Conservation (phyloP, 2,888 invertebrate species). For the Therioaphis trifolii region DNA sequence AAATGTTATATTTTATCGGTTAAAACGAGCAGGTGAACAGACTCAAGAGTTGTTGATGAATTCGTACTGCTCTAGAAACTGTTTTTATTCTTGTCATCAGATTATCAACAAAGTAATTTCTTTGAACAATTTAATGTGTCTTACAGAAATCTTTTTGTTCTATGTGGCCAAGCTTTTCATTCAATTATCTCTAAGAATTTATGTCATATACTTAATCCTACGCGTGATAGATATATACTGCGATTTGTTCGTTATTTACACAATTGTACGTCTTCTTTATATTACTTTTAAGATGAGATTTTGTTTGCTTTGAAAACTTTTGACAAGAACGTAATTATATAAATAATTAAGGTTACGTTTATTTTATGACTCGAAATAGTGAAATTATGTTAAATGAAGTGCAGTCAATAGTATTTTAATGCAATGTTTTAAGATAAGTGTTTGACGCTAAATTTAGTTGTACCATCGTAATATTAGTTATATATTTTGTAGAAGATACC, state of each 20-base stretch:
- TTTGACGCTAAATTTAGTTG: no score
- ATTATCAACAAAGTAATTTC: slow-evolving; percentile 7
- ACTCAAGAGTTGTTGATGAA: not conserved
- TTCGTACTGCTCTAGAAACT: not conserved
- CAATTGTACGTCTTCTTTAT: not conserved
- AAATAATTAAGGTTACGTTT: no score
- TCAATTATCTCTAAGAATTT: not conserved
- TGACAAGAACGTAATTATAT: no score
- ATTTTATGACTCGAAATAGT: no score
- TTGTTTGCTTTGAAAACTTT: no score
- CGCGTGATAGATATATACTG: not conserved
- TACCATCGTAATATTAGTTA: no score
- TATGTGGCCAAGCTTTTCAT: not conserved
- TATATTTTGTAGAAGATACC: no score
- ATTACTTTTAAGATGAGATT: not conserved
- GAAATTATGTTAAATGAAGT: no score
- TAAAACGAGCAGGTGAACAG: not conserved
- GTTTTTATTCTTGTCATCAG: not conserved
- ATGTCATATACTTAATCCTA: not conserved
- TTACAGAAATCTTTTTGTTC: not conserved
- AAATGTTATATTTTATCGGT: not conserved
- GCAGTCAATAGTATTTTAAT: no score
- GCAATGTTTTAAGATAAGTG: no score
- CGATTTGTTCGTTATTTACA: not conserved
- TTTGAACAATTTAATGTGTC: not conserved